Conservation (phyloP, 2,797 vertebrate genomes). For the Smutsia gigantea region DNA sequence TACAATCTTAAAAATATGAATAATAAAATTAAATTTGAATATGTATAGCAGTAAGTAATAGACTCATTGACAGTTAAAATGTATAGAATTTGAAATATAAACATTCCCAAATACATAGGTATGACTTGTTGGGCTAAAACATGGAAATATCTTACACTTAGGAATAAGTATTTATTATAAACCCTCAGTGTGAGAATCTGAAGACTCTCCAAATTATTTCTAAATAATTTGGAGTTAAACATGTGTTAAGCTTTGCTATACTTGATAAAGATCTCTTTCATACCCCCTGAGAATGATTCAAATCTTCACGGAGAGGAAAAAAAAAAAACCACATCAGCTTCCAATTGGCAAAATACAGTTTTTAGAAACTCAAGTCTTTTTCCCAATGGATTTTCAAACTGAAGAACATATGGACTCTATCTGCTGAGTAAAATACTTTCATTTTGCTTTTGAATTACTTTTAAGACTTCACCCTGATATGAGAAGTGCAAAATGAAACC, state of each 20-base stretch:
- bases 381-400: constrained; percentile 74
- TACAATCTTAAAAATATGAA: background rate
- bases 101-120: background rate
- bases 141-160: constrained; percentile 2
- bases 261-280: constrained; percentile 69
- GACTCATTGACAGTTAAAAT: constrained; percentile 17
- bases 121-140: background rate
- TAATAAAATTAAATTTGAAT: background rate
- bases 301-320: constrained; percentile 15
- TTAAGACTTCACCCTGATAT: constrained; percentile 75
- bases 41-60: background rate
- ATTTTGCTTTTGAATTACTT: constrained; percentile 79
- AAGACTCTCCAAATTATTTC: constrained; percentile 49
- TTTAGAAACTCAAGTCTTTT: constrained; percentile 72
- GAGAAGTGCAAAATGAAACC: constrained; percentile 81
- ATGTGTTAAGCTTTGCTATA: constrained; percentile 72
- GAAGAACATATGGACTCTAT: constrained; percentile 81
- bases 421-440: constrained; percentile 79
- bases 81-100: constrained; percentile 33
- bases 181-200: constrained; percentile 38
- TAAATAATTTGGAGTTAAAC: constrained; percentile 69
- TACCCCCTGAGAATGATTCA: constrained; percentile 68
- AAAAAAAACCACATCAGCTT: constrained; percentile 76
- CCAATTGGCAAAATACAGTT: constrained; percentile 78
- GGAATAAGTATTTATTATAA: background rate